Conservation (phyloP, 2,113 vertebrate genomes). For the human (Homo sapiens) region DNA sequence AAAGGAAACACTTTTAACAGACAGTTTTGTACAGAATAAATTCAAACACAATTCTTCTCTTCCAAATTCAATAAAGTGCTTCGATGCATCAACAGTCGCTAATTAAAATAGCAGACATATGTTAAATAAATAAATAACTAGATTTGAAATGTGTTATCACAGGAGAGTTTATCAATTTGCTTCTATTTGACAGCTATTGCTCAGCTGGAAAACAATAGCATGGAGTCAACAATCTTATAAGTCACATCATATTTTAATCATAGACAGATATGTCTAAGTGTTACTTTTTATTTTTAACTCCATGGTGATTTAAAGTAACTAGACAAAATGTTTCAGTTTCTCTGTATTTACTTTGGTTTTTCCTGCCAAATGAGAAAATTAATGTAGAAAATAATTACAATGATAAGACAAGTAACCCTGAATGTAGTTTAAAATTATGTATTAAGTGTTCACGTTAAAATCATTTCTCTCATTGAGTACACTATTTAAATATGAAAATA, state of each 20-base stretch:
- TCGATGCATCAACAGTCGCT: background rate
- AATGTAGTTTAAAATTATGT: slow-evolving; percentile 6
- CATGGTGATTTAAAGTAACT: background rate
- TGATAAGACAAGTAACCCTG: background rate
- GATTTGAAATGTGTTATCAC: background rate
- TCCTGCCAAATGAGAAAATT: background rate
- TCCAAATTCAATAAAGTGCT: background rate
- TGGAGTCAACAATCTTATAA: background rate
- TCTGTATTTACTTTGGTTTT: background rate
- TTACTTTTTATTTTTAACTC: slow-evolving; percentile 36
- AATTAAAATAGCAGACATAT: slow-evolving; percentile 42
- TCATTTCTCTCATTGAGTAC: background rate
- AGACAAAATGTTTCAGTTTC: background rate
- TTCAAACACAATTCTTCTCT: background rate
- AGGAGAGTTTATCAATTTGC: background rate
- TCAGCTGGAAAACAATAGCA: background rate
- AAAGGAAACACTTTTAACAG: background rate
- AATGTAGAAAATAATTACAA: slow-evolving; percentile 18
- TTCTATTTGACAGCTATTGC: background rate
- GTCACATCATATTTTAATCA: slow-evolving; percentile 26
- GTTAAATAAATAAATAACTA: slow-evolving; percentile 51
- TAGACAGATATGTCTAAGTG: background rate
- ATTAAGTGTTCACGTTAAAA: background rate
- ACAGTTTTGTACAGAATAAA: background rate
- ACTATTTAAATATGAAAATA: background rate